These are phyloP conservation scores for Emydocephalus ijimae DNA, from an alignment of 2,113 vertebrate genomes.

Conservation along the genomic window DNA sequence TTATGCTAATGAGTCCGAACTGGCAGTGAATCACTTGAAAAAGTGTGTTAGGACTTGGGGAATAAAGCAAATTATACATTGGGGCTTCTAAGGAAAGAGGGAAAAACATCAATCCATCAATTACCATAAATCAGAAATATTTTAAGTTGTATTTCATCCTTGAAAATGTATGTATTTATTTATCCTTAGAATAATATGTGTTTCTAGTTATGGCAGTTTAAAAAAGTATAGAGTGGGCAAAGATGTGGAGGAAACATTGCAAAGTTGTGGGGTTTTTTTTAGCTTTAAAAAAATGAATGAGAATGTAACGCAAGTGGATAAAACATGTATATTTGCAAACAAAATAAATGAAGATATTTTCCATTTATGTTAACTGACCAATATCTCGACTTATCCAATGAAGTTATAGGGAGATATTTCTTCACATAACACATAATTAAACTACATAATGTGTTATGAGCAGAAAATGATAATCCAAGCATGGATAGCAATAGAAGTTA, in stretches of 20 bases:
- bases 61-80: background rate
- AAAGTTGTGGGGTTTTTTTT: background rate
- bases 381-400: background rate
- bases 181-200: background rate
- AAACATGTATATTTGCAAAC: background rate
- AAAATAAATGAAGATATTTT: background rate
- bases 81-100: background rate
- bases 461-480: background rate
- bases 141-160: background rate
- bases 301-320: background rate
- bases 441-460: background rate
- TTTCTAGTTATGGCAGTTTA: background rate
- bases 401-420: background rate
- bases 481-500: background rate
- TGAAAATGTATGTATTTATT: background rate
- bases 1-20: background rate
- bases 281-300: background rate
- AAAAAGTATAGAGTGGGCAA: background rate
- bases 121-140: background rate
- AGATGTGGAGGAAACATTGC: background rate
- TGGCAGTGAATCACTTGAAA: background rate
- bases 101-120: background rate
- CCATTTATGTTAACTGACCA: background rate
- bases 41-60: background rate
- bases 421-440: background rate